Conservation (phyloP, 2,113 vertebrate genomes). For the Anarhynchus alexandrinus region DNA sequence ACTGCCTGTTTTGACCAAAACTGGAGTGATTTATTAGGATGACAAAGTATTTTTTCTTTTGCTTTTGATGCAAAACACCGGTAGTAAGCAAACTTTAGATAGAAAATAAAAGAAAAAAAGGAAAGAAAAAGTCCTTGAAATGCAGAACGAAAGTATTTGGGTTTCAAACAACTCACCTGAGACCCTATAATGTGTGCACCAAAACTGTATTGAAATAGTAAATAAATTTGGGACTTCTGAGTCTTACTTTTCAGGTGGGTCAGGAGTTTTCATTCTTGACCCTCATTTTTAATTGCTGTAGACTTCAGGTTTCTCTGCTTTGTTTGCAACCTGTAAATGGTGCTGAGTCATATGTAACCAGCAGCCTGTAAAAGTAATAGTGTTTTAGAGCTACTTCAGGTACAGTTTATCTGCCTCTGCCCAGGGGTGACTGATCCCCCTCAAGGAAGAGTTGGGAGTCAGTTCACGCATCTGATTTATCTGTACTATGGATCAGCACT, state of each 20-base stretch:
- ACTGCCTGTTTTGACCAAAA: not conserved
- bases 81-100: not conserved
- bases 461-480: not conserved
- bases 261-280: not conserved
- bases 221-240: not conserved
- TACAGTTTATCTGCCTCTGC: not conserved
- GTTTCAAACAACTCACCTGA: not conserved
- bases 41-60: not conserved
- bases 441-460: not conserved
- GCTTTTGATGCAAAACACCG: not conserved
- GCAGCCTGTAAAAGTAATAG: not conserved
- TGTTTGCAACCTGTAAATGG: not conserved
- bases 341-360: not conserved
- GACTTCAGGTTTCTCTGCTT: not conserved
- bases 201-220: not conserved
- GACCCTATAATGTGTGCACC: rapidly evolving
- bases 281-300: not conserved
- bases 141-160: not conserved
- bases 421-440: not conserved
- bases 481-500: not conserved
- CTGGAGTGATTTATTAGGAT: not conserved
- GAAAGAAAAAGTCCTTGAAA: not conserved
- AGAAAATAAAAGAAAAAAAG: rapidly evolving
- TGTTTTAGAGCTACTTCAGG: not conserved
- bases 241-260: not conserved